Base-by-base conservation (phyloP, 2,888 invertebrate genomes). In the Hirtodrosophila histrioides region DNA sequence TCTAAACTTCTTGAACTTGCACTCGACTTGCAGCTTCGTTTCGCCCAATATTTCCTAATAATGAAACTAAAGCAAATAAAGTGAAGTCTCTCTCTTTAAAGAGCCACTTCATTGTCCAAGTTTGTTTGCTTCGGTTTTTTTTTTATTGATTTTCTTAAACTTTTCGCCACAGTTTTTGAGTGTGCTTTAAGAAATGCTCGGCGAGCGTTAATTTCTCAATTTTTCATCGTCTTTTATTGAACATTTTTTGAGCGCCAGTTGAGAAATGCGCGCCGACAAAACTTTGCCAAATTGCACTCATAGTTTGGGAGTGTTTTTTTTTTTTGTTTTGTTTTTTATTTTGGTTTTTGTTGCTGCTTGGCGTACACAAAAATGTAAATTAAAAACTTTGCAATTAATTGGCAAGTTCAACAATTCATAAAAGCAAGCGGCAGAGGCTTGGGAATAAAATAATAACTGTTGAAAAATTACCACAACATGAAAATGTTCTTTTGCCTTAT, bases 351-450 rank as follows among this genome's bases (percentile, higher is more conserved):
- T 54, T 49, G 44, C 31, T 57, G 50, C 40, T 55, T 35, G 72
- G 49, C 23, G 62, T 50, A 48, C 60, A 66, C 64, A 78, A 65
- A 74, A 78, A 77, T 77, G 65, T 66, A 57, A 78, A 69, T 78
- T 65, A 51, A 62, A 75, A 73, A 65, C 51, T 62, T 74, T 65
- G 58, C 55, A 56, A 75, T 69, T 74, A 78, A 74, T 75, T 75
- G 68, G 72, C 58, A 60, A 63, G 46, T 43, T 68, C 33, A 62
- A 68, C 39, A 62, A 50, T 57, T 55, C 41, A 45, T 11, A 41
- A 8, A 36, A 37, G 33, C 9, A 17, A 24, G 17, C 27, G 17
- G 23, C 17, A 29, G 36, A 11, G 27, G 41, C 5, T 23, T 17
- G 11, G 33, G 7, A 33, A 73, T 45, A 44, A 61, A 61, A 61